Base-by-base conservation (phyloP, 2,113 vertebrate genomes). In the Menura novaehollandiae region DNA sequence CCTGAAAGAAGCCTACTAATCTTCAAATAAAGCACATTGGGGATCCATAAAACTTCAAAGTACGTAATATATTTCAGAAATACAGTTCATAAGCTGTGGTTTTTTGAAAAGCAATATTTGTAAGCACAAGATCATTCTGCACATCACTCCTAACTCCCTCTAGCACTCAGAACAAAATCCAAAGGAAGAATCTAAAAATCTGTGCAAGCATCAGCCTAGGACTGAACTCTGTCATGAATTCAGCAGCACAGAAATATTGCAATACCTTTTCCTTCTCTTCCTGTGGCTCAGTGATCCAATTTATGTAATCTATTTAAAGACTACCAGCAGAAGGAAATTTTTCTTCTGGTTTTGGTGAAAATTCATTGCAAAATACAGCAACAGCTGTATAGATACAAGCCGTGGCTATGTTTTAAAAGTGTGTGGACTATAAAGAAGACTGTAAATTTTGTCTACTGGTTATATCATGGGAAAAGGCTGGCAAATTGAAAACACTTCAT, bases 31-130 rank as follows among this genome's bases (percentile, higher is more conserved):
- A 82, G 63, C 76, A 86, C 89, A 14, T 35, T 24, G 74, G 93
- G 92, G 88, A 93, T 72, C 83, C 90, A 91, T 85, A 95, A 91
- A 92, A 86, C 58, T 92, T 93, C 77, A 55, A 76, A 72, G 66
- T 63, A 72, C 33, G 46, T 44, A 87, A 94, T 91, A 72, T 90
- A 91, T 74, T 94, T 95, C 82, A 94, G 88, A 95, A 94, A 81
- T 94, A 79, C 20, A 41, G 64, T 72, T 86, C 80, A 81, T 91
- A 92, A 94, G 49, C 62, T 84, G 68, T 75, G 9, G 0, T 88
- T 91, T 88, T 89, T 72, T 81, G 43, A 49, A 79, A 91, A 91
- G 41, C 63, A 95, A 46, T 97, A 93, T 89, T 94, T 96, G 88
- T 89, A 92, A 97, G 63, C 68, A 63, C 56, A 81, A 75, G 64